A percentile compares a stretch with the other conserved stretches of the same genome.
Evolutionary conservation across 2,888 invertebrate genomes (phyloP).

Genomic region (Nomada goodeniana): DNA sequence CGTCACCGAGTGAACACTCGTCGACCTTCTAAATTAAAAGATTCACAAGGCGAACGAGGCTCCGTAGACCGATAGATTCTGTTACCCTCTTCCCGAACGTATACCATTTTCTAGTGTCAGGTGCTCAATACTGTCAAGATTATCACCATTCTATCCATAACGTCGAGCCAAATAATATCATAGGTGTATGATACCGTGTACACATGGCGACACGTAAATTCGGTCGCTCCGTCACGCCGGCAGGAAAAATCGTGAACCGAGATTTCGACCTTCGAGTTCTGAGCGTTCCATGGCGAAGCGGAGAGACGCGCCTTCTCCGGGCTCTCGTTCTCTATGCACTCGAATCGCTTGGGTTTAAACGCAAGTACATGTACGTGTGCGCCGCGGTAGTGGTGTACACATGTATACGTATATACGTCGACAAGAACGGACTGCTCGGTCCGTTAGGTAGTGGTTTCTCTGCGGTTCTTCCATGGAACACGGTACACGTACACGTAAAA

Average conservation of each 20-base stretch:
- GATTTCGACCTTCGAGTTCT: slow-evolving; percentile 21
- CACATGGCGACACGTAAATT: neutral
- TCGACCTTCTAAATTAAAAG: no score
- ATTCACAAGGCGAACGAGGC: no score
- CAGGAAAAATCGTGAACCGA: neutral
- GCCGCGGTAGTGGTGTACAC: slow-evolving; percentile 40
- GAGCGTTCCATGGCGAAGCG: neutral
- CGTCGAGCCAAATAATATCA: no score
- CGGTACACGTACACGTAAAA: slow-evolving; percentile 33
- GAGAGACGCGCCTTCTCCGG: neutral
- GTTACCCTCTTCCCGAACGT: no score
- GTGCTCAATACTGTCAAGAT: no score
- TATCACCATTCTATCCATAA: no score
- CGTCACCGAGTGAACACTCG: no score
- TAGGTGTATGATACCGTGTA: no score
- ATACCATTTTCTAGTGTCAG: no score
- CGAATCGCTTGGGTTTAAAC: slow-evolving; percentile 32
- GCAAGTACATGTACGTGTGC: slow-evolving; percentile 6
- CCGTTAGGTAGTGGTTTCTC: slow-evolving; percentile 70
- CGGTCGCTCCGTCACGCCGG: neutral
- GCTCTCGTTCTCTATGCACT: slow-evolving; percentile 34
- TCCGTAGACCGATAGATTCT: no score
- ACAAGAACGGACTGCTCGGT: slow-evolving; percentile 59
- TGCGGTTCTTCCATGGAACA: slow-evolving; percentile 66
- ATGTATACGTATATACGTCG: slow-evolving; percentile 33